These are phyloP conservation scores for Heterotilapia buettikoferi DNA, from an alignment of 2,113 vertebrate genomes.

Conservation along the genomic window DNA sequence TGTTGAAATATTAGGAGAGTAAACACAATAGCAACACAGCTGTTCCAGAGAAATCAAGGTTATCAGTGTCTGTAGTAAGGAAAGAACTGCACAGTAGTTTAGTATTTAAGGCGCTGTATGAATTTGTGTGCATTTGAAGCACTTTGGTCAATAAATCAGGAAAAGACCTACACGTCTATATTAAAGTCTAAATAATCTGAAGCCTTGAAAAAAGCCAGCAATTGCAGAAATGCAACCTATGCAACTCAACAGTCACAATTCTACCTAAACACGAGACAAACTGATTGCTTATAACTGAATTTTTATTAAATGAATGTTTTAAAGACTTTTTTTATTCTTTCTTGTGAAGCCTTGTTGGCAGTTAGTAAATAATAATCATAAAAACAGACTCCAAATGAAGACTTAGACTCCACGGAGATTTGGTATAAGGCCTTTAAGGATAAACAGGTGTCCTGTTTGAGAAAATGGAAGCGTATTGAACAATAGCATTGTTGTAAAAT, in stretches of 20 bases:
- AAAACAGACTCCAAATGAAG: background rate
- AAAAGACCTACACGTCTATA: background rate
- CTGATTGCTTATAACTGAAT: background rate
- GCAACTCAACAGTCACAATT: background rate
- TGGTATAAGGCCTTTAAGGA: background rate
- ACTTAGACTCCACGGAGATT: background rate
- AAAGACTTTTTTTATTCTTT: background rate
- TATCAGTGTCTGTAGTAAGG: background rate
- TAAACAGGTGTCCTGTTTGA: background rate
- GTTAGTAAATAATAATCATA: background rate
- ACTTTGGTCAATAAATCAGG: background rate
- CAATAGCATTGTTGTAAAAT: background rate
- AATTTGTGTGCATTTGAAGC: background rate
- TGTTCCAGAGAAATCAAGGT: background rate
- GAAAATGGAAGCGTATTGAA: background rate
- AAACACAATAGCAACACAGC: background rate
- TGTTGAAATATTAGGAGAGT: background rate
- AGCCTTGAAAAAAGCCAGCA: background rate
- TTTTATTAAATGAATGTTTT: background rate
- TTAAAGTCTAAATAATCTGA: background rate
- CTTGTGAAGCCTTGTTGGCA: background rate
- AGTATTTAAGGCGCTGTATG: background rate
- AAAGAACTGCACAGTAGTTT: background rate
- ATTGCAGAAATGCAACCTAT: background rate
- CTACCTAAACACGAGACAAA: background rate